phyloP scores from a whole-genome alignment of 2,888 invertebrate genomes.

The Sipunculus nudus region DNA sequence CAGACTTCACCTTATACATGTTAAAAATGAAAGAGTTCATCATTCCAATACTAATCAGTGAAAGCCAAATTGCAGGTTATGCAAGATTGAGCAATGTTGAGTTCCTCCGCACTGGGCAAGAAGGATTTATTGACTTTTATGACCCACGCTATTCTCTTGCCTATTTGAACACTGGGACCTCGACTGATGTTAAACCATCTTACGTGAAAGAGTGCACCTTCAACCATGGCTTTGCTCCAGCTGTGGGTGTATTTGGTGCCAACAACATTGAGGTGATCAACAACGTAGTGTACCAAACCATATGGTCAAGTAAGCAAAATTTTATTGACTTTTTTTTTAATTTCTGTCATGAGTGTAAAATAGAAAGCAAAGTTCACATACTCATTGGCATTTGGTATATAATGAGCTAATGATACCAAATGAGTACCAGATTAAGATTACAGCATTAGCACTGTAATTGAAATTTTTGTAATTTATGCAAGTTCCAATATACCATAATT shows the following conservation, averaged over 20 bases:
- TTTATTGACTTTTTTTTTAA: too few relatives aligned
- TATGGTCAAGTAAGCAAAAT: conserved; percentile 33
- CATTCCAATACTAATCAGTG: neutral
- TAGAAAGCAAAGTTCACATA: too few relatives aligned
- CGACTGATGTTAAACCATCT: conserved; percentile 27
- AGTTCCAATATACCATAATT: too few relatives aligned
- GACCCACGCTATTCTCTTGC: conserved; percentile 41
- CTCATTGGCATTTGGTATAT: too few relatives aligned
- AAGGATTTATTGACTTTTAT: conserved; percentile 31
- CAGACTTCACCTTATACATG: too few relatives aligned
- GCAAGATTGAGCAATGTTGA: conserved; percentile 38
- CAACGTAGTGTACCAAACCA: conserved; percentile 41
- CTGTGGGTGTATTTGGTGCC: conserved; percentile 39
- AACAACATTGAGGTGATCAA: conserved; percentile 25
- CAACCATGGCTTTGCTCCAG: conserved; percentile 37
- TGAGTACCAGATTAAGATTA: too few relatives aligned
- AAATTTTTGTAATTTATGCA: too few relatives aligned
- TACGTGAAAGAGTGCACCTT: conserved; percentile 39
- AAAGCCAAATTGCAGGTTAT: conserved; percentile 26
- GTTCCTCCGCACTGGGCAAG: conserved; percentile 41
- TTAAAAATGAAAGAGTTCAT: too few relatives aligned
- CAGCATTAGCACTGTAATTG: too few relatives aligned
- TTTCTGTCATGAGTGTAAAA: too few relatives aligned
- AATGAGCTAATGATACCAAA: too few relatives aligned
- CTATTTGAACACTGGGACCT: conserved; percentile 31